Percentiles rank a stretch among this genome's conserved stretches.
Conservation (phyloP, 1,140 invertebrate species). For the Harlomillsia oculata region DNA sequence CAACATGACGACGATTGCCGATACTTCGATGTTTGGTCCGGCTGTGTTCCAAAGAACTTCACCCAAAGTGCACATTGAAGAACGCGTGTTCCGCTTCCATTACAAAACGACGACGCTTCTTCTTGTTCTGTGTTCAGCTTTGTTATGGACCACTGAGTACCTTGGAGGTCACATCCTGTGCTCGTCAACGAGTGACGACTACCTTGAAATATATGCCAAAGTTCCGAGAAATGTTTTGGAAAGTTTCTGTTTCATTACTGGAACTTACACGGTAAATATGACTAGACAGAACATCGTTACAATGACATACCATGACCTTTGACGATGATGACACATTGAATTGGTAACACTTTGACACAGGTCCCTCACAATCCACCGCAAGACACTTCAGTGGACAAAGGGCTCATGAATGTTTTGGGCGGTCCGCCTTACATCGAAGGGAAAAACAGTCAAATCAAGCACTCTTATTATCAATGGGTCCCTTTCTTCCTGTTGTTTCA, state of each 20-base stretch:
- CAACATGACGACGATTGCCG: no score
- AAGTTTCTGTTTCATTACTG: constrained; percentile 82
- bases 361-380: no score
- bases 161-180: constrained; percentile 31
- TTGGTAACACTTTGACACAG: no score
- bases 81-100: constrained; percentile 51
- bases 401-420: constrained; percentile 6
- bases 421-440: constrained; percentile 22
- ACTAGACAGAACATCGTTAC: background rate
- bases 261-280: constrained; percentile 64
- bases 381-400: no score
- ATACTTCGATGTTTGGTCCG: no score
- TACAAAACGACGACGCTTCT: constrained; percentile 50
- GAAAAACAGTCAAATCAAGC: constrained; percentile 14
- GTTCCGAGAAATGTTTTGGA: constrained; percentile 56
- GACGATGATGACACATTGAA: no score
- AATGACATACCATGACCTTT: background rate
- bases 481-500: constrained; percentile 83
- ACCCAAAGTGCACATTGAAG: no score
- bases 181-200: constrained; percentile 39
- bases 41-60: no score
- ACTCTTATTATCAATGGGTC: constrained; percentile 73
- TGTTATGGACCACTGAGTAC: constrained; percentile 38
- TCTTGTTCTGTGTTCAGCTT: constrained; percentile 44
- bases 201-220: constrained; percentile 38